phyloP scores from a whole-genome alignment of 1,140 invertebrate species.

The Propsilocerus akamusi region DNA sequence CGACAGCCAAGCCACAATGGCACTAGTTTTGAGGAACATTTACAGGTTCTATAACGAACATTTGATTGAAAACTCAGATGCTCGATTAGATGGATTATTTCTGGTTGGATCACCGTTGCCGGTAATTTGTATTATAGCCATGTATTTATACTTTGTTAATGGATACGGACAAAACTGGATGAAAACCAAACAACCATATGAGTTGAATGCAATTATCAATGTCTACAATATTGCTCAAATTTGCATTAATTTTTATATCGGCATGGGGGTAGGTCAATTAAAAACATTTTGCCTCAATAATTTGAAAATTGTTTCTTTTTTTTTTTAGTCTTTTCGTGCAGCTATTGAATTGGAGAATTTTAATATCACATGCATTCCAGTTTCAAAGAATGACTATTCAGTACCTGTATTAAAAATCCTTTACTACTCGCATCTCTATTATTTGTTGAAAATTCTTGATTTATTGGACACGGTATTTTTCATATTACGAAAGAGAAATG shows the following conservation, averaged over 20 bases:
- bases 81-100: slow-evolving; percentile 30
- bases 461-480: slow-evolving; percentile 46
- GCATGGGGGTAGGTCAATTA: slow-evolving; percentile 27
- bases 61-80: slow-evolving; percentile 25
- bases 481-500: slow-evolving; percentile 42
- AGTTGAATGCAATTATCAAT: slow-evolving; percentile 41
- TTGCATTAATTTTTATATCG: slow-evolving; percentile 30
- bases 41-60: slow-evolving; percentile 1
- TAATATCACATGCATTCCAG: slow-evolving; percentile 19
- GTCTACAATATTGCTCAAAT: slow-evolving; percentile 53
- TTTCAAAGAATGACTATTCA: slow-evolving; percentile 26
- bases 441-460: slow-evolving; percentile 37
- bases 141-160: slow-evolving; percentile 43
- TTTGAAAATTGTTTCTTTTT: background rate
- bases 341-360: background rate
- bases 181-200: slow-evolving; percentile 40
- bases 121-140: slow-evolving; percentile 27
- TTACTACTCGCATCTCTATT: slow-evolving; percentile 32
- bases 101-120: slow-evolving; percentile 31
- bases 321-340: background rate
- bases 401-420: slow-evolving; percentile 24
- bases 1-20: too few species aligned
- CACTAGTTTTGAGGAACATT: background rate
- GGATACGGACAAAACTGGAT: slow-evolving; percentile 45
- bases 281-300: background rate